These are phyloP conservation scores for Polyommatus icarus DNA, from an alignment of 2,888 invertebrate genomes.

Conservation along the genomic window DNA sequence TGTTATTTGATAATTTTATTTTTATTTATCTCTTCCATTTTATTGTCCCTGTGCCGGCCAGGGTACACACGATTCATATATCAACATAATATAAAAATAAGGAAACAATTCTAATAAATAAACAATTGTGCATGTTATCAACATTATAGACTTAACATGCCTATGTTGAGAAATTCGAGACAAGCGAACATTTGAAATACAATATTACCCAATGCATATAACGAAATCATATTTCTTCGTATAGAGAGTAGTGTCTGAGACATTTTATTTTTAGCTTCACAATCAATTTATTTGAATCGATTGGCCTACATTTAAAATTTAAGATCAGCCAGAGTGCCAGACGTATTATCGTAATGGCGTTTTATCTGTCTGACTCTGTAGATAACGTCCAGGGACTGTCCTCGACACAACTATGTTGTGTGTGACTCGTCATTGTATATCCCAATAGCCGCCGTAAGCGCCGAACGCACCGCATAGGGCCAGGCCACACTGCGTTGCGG, in stretches of 20 bases:
- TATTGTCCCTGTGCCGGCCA: no score
- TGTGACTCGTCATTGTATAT: neutral
- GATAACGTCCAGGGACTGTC: neutral
- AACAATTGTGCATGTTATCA: no score
- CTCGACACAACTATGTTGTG: neutral
- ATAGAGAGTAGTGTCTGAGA: neutral
- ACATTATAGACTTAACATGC: no score
- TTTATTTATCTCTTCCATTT: no score
- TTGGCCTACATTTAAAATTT: conserved; percentile 8
- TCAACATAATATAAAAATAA: no score
- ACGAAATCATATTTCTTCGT: neutral
- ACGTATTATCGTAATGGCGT: neutral
- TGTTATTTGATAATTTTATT: no score
- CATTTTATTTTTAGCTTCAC: neutral
- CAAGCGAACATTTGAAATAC: neutral
- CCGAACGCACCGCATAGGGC: no score
- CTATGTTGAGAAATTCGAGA: neutral
- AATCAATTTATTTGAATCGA: neutral
- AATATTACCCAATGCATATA: neutral
- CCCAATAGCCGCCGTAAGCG: neutral
- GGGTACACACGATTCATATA: no score
- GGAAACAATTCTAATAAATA: no score
- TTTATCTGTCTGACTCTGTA: conserved; percentile 17
- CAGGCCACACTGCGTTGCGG: no score
- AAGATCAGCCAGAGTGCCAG: neutral